Evolutionary conservation across 2,888 invertebrate species (phyloP), one percentile per base, ranked within the genome.

Genomic region (Strigamia maritima): DNA sequence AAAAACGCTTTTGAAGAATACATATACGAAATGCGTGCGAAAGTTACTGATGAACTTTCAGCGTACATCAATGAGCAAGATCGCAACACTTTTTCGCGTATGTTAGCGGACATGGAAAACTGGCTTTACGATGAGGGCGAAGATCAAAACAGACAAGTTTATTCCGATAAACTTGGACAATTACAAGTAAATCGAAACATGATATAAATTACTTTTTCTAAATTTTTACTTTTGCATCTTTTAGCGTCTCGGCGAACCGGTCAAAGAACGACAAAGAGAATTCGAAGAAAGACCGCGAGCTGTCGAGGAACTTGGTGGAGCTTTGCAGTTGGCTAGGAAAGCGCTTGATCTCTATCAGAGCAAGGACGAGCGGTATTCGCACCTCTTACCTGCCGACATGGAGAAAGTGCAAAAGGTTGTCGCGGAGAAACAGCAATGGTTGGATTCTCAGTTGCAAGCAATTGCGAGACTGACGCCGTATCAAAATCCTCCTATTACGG

Each of bases 101-200:
- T 91, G 82, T 89, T 99, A 44, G 94, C 93, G 84, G 90, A 92
- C 24, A 92, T 96, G 83, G 98, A 98, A 87, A 92, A 93, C 85
- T 99, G 99, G 99, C 88, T 99, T 22, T 99, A 99, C 84, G 98
- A 97, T 84, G 94, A 94, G 80, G 99, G 99, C 3, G 97, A 97
- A 86, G 94, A 98, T 84, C 94, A 97, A 85, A 92, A 92, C 82
- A 91, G 92, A 84, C 90, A 92, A 83, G 89, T 91, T 44, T 91
- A 92, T 83, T 84, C 88, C 22, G 88, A 90, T 74, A 87, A 87
- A 82, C 85, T 90, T 26, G 84, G 85, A 35, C 85, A 87, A 22
- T 84, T 90, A 16, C 88, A 87, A 86, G 88, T 88, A 83, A 81
- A 6, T n/a, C 44, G 44, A 38, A 22, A 40, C 7, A 8, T 6